phyloP scores from a whole-genome alignment of 2,797 vertebrate species.

The Chiroxiphia lanceolata region DNA sequence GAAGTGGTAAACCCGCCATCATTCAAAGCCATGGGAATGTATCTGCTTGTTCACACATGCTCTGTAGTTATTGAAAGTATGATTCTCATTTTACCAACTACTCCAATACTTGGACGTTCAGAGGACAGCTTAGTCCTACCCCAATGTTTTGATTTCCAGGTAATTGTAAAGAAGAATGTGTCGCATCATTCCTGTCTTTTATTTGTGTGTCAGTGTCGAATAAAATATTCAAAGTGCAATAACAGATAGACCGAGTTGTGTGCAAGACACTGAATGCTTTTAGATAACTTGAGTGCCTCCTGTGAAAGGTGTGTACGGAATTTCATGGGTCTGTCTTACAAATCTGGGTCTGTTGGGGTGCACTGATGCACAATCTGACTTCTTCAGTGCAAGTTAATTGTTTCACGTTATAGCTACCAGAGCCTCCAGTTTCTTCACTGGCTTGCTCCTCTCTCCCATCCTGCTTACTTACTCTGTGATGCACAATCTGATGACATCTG shows the following conservation, averaged over 20 bases:
- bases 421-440: background rate
- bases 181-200: background rate
- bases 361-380: background rate
- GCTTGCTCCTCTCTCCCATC: background rate
- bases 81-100: slow-evolving; percentile 75
- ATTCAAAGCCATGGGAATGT: slow-evolving; percentile 65
- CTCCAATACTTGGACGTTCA: slow-evolving; percentile 72
- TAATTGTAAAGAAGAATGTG: slow-evolving; percentile 57
- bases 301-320: accelerated
- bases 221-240: background rate
- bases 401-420: background rate
- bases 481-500: background rate
- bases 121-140: slow-evolving; percentile 60
- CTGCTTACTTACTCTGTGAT: background rate
- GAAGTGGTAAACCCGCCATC: slow-evolving; percentile 71
- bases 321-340: background rate
- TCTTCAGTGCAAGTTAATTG: background rate
- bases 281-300: background rate
- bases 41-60: slow-evolving; percentile 69
- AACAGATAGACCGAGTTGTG: background rate
- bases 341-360: background rate
- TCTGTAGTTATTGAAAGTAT: slow-evolving; percentile 63
- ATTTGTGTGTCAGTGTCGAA: background rate
- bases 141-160: slow-evolving; percentile 61
- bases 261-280: background rate